A percentile compares a stretch with the other conserved stretches of the same genome.
phyloP scores from a whole-genome alignment of 2,797 vertebrate species.

The Acanthiza pusilla region DNA sequence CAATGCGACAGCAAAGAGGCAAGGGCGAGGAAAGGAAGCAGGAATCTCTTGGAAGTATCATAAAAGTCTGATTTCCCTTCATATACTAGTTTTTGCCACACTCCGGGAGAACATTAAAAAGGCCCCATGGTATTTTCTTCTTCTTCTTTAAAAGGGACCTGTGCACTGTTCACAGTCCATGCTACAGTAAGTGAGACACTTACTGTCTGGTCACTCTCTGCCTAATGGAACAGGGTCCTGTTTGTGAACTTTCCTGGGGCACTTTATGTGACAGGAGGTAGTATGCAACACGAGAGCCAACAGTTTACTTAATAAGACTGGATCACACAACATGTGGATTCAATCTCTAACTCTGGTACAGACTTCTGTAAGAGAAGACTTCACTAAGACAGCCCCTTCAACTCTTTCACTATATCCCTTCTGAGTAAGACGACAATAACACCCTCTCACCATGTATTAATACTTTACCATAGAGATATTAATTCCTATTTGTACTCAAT shows the following conservation, averaged over 20 bases:
- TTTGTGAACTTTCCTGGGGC: neutral
- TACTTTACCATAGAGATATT: neutral
- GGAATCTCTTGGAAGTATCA: neutral
- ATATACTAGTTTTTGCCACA: neutral
- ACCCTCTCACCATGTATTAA: neutral
- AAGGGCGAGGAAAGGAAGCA: neutral
- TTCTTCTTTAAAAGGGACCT: neutral
- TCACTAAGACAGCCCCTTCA: neutral
- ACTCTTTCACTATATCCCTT: neutral
- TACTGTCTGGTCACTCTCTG: neutral
- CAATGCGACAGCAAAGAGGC: neutral
- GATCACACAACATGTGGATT: neutral
- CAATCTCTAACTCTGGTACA: neutral
- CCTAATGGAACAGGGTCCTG: neutral
- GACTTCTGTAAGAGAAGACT: neutral
- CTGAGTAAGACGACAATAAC: neutral
- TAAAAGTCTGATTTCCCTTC: neutral
- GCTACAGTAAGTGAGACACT: neutral
- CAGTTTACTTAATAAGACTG: neutral
- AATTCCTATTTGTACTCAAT: neutral
- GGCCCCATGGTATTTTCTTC: neutral
- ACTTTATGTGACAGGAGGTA: neutral
- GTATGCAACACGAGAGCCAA: neutral
- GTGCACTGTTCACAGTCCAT: neutral
- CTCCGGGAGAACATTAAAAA: neutral